Evolutionary conservation across 2,797 vertebrate species (phyloP).

Genomic region (Phrynocephalus guinanensis): DNA sequence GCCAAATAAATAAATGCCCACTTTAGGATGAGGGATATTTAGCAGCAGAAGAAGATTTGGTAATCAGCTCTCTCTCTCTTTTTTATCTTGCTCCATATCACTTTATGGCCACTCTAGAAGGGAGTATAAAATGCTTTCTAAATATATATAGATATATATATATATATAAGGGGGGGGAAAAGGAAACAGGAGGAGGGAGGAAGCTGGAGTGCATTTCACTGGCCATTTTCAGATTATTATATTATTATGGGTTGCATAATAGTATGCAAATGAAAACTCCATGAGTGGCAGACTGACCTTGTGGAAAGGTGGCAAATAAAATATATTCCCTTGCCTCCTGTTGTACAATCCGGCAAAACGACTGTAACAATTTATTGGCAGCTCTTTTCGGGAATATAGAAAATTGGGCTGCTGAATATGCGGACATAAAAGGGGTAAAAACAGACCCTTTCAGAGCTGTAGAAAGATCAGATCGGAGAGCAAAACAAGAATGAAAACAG

Average conservation of each 20-base stretch:
- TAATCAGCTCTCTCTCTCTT: constrained; percentile 38
- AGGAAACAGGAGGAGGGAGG: not conserved
- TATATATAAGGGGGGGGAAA: no score
- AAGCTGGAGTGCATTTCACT: constrained; percentile 1
- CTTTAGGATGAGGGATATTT: constrained; percentile 18
- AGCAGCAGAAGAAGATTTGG: constrained; percentile 40
- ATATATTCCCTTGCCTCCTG: not conserved
- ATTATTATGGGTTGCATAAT: constrained; percentile 37
- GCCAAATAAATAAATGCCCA: constrained; percentile 54
- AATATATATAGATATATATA: no score
- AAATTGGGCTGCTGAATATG: not conserved
- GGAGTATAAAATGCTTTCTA: constrained; percentile 7
- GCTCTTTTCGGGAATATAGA: constrained; percentile 9
- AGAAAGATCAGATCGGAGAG: not conserved
- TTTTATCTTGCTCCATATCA: constrained; percentile 40
- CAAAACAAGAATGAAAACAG: not conserved
- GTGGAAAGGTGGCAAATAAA: constrained; percentile 42
- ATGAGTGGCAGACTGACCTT: constrained; percentile 9
- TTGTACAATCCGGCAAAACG: constrained; percentile 28
- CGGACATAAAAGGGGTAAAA: not conserved
- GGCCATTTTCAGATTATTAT: constrained; percentile 48
- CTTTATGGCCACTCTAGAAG: constrained; percentile 52
- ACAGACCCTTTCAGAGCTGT: constrained; percentile 11
- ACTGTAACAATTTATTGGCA: constrained; percentile 22
- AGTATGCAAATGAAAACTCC: constrained; percentile 40